These are phyloP conservation scores for Lycodopsis pacificus DNA, from an alignment of 2,797 vertebrate genomes.

Conservation along the genomic window DNA sequence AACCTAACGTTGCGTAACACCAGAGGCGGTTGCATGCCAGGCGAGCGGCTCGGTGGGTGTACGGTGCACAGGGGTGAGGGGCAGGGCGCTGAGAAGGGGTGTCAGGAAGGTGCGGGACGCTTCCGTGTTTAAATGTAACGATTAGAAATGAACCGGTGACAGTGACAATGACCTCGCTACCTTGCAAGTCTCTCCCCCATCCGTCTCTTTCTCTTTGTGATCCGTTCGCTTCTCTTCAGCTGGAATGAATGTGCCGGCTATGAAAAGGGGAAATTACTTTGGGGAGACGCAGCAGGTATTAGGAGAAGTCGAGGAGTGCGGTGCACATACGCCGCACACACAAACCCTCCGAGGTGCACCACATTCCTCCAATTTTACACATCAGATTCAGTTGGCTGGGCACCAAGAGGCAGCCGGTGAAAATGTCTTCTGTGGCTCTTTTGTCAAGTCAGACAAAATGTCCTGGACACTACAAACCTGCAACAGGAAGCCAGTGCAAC, in stretches of 20 bases:
- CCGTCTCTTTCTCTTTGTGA: background rate
- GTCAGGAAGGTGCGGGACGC: background rate
- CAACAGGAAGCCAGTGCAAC: background rate
- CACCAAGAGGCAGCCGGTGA: background rate
- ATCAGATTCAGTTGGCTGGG: slow-evolving; percentile 3
- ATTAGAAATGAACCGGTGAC: slow-evolving; percentile 35
- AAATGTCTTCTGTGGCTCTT: slow-evolving; percentile 12
- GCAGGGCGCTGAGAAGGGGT: background rate
- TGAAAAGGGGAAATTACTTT: slow-evolving; percentile 14
- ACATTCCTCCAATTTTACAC: background rate
- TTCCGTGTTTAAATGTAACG: slow-evolving; percentile 29
- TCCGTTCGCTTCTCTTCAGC: background rate
- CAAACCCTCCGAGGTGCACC: background rate
- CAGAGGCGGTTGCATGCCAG: slow-evolving; percentile 39
- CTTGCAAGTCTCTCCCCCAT: background rate
- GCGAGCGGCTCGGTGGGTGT: slow-evolving; percentile 30
- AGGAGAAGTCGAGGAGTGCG: background rate
- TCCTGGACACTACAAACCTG: background rate
- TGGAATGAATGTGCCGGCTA: background rate
- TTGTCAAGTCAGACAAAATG: background rate
- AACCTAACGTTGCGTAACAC: slow-evolving; percentile 54
- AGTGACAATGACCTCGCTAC: slow-evolving; percentile 29
- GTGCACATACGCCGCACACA: background rate
- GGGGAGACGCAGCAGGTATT: background rate
- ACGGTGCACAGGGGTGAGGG: background rate